Evolutionary conservation across 2,113 vertebrate genomes (phyloP).

Genomic region (Brevimyrus niger): DNA sequence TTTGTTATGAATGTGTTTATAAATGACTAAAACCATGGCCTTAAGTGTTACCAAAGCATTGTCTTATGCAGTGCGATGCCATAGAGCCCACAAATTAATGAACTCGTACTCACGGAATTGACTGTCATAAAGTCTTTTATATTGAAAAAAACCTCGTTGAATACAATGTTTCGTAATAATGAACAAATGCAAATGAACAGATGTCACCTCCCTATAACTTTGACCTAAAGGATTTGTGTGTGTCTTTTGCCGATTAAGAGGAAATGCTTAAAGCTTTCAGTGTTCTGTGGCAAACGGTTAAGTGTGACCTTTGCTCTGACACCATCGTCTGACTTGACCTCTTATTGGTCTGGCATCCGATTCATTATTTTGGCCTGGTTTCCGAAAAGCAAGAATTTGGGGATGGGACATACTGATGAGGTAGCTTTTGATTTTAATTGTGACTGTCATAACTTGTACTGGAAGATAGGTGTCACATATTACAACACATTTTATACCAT

Average conservation of each 20-base stretch:
- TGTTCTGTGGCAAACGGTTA: neutral
- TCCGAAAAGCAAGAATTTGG: neutral
- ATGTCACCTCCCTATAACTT: neutral
- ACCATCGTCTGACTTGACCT: neutral
- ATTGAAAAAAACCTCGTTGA: neutral
- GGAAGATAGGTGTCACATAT: neutral
- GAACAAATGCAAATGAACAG: neutral
- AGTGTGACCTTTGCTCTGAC: neutral
- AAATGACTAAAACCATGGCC: too few relatives aligned
- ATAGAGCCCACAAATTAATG: neutral
- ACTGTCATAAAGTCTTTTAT: neutral
- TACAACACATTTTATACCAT: neutral
- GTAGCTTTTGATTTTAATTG: neutral
- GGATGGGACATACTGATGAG: neutral
- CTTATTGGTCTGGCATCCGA: neutral
- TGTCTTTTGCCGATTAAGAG: neutral
- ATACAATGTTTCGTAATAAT: neutral
- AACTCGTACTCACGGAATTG: neutral
- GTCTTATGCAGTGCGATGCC: neutral
- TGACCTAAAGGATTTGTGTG: neutral
- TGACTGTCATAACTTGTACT: neutral
- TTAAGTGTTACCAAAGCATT: neutral
- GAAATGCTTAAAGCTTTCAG: neutral
- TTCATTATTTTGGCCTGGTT: neutral
- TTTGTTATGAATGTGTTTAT: too few relatives aligned